Conservation (phyloP, 2,797 vertebrate species). For the Galago senegalensis region DNA sequence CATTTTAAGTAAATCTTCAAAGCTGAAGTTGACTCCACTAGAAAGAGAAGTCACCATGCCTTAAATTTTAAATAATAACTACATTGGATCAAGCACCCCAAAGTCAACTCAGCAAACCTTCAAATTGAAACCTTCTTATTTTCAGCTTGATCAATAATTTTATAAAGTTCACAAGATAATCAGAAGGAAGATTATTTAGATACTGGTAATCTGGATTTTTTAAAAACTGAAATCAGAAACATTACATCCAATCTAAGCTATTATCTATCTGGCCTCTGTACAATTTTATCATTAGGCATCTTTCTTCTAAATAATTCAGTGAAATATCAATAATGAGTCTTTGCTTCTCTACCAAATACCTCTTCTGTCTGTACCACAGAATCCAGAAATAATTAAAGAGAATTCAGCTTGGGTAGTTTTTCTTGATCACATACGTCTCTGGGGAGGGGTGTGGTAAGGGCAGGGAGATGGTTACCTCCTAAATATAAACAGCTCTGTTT, state of each 20-base stretch:
- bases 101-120: conserved; percentile 29
- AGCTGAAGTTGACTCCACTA: not conserved
- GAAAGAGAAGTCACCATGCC: not conserved
- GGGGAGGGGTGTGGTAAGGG: not conserved
- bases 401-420: conserved; percentile 49
- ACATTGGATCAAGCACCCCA: not conserved
- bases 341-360: conserved; percentile 85
- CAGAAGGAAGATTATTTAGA: conserved; percentile 17
- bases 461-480: conserved; percentile 70
- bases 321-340: conserved; percentile 86
- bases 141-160: not conserved
- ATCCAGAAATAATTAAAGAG: conserved; percentile 76
- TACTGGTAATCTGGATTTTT: conserved; percentile 38
- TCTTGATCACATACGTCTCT: conserved; percentile 26
- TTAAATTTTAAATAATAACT: not conserved
- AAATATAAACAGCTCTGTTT: conserved; percentile 86
- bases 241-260: conserved; percentile 64
- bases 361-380: conserved; percentile 71
- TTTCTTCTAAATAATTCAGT: conserved; percentile 92
- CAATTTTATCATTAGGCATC: conserved; percentile 90
- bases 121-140: not conserved
- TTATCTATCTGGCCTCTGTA: conserved; percentile 78
- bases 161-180: conserved; percentile 55
- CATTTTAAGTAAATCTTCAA: not conserved
- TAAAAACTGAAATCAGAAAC: conserved; percentile 42